Conservation (phyloP, 2,113 vertebrate species). For the Phylloscopus trochiloides region DNA sequence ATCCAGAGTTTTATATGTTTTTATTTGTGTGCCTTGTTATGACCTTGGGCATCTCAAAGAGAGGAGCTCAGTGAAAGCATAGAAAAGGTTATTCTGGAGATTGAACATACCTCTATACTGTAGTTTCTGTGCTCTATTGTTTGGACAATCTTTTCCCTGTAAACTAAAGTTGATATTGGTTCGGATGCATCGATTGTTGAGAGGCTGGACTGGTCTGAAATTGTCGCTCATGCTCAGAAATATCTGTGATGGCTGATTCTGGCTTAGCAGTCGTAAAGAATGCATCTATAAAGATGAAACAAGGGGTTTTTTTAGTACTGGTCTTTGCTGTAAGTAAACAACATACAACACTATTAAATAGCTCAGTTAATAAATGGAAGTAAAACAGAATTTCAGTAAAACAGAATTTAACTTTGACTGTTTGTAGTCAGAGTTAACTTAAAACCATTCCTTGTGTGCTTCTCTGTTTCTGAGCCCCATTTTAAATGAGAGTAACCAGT, state of each 20-base stretch:
- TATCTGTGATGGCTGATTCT: slow-evolving; percentile 99
- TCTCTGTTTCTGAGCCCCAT: neutral
- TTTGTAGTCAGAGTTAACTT: neutral
- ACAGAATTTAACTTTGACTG: neutral
- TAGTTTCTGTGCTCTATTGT: slow-evolving; percentile 97
- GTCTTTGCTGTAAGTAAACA: neutral
- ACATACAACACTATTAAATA: neutral
- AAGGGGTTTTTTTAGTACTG: neutral
- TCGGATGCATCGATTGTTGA: slow-evolving; percentile 98
- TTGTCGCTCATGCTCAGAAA: slow-evolving; percentile 99
- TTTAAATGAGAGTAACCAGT: neutral
- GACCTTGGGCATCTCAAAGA: neutral
- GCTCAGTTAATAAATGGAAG: neutral
- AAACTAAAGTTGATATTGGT: slow-evolving; percentile 99
- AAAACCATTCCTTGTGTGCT: neutral
- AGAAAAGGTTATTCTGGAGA: neutral
- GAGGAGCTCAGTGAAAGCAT: neutral
- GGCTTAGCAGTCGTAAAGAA: slow-evolving; percentile 95
- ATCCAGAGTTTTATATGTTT: neutral
- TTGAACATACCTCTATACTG: slow-evolving; percentile 90
- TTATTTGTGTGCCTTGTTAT: neutral
- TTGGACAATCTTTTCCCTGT: slow-evolving; percentile 98
- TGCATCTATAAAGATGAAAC: slow-evolving; percentile 86
- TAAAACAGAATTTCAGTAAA: neutral
- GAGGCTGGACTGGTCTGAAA: slow-evolving; percentile 92